Base-by-base conservation (phyloP, 2,113 vertebrate genomes). In the Brachyhypopomus gauderio region DNA sequence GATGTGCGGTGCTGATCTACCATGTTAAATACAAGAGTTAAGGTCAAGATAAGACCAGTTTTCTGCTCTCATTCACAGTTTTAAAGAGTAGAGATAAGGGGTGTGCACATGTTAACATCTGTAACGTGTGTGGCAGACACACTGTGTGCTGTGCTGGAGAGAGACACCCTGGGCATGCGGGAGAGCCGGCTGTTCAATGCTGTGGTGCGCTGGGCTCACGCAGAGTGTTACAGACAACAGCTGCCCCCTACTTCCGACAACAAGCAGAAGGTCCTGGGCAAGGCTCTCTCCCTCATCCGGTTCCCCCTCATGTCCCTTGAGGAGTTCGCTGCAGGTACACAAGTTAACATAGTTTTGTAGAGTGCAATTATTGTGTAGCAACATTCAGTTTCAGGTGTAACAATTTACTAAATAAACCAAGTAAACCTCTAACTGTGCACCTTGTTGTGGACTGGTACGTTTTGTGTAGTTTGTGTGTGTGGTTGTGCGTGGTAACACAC, bases 281-380 rank as follows among this genome's bases (percentile, higher is more conserved):
- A 94, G 81, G 94, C 95, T 0, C 90, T 97, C 52, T 90, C 92
- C 0, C 95, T 97, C 82, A 96, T 97, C 87, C 95, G 95, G 80
- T 97, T 97, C 89, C 96, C 96, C 0, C 85, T 97, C 80, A 97
- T 97, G 96, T 96, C 95, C 69, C 96, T 97, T 2, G 95, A 97
- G 90, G 96, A 97, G 89, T 97, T 96, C 76, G 96, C 96, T 0
- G 96, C 96, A 93, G 96, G 96, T 52, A 14, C 8, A 52, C 45
- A 52, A 14, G 2, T 52, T 52, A 14, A 11, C 45, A 48, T 48
- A 11, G 45, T 52, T 8, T 52, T 52, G 12, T 14, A 14, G 45
- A 14, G 45, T 52, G 45, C 12, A 52, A 52, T 52, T 52, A 52
- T 52, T 52, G 45, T 52, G 8, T 96, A 92, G 71, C 30, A 62